Conservation (phyloP, 2,888 invertebrate species). For the Zhengitettix transpicula region DNA sequence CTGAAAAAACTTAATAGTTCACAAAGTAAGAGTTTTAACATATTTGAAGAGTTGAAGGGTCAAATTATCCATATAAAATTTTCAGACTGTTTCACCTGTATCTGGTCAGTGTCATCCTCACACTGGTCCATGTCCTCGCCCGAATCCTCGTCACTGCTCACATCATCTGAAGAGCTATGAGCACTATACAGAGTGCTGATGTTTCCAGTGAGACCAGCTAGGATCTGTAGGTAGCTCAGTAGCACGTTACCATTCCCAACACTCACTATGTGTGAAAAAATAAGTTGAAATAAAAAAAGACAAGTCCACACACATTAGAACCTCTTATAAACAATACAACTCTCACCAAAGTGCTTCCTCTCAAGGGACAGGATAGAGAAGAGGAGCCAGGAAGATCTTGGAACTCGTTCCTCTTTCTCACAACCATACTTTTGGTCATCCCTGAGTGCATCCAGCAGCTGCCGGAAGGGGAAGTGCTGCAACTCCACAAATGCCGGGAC, state of each 20-base stretch:
- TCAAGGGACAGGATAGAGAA: slow-evolving; percentile 52
- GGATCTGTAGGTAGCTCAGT: slow-evolving; percentile 8
- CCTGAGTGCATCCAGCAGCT: slow-evolving; percentile 21
- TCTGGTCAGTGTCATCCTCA: slow-evolving; percentile 1
- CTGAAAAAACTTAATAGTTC: too few relatives aligned
- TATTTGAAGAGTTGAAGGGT: too few relatives aligned
- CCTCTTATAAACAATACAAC: too few relatives aligned
- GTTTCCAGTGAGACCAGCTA: slow-evolving; percentile 9
- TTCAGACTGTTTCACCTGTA: background rate
- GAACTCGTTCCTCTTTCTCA: background rate
- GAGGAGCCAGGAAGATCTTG: slow-evolving; percentile 37
- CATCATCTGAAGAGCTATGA: background rate
- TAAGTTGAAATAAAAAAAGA: too few relatives aligned
- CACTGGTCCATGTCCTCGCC: slow-evolving; percentile 7
- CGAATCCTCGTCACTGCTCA: slow-evolving; percentile 5
- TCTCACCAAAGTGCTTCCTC: slow-evolving; percentile 46
- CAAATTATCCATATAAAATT: too few relatives aligned
- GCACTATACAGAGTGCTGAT: slow-evolving; percentile 3
- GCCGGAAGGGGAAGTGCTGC: slow-evolving; percentile 30
- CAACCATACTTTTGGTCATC: background rate
- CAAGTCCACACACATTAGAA: background rate
- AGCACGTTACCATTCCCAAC: background rate
- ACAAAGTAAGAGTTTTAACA: too few relatives aligned
- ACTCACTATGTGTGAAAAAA: too few relatives aligned
- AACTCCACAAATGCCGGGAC: slow-evolving; percentile 46